Percentiles rank a stretch among this genome's conserved stretches.
These are phyloP conservation scores for Leptopilina myrica DNA, from an alignment of 2,888 invertebrate species.

Conservation along the genomic window DNA sequence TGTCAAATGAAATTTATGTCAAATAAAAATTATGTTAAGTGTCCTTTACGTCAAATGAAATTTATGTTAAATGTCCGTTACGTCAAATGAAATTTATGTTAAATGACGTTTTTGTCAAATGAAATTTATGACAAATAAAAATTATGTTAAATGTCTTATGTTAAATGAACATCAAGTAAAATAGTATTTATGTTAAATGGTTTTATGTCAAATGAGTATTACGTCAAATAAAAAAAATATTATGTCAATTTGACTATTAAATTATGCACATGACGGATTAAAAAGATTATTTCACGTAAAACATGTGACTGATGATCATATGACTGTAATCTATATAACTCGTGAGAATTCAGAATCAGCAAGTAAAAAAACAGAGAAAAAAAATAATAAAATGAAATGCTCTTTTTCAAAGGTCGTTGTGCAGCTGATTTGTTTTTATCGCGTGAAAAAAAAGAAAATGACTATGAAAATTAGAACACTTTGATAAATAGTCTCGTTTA, in stretches of 20 bases:
- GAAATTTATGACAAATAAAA: no score
- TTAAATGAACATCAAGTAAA: no score
- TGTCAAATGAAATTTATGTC: no score
- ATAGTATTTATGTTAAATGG: no score
- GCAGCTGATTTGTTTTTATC: constrained; percentile 19
- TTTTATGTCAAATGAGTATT: no score
- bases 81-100: no score
- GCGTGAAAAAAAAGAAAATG: background rate
- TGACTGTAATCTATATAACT: constrained; percentile 11
- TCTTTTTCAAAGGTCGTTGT: constrained; percentile 21
- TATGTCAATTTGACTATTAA: background rate
- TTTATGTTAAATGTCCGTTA: no score
- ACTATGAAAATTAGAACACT: constrained; percentile 11
- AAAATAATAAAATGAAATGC: constrained; percentile 4
- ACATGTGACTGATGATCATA: constrained; percentile 18
- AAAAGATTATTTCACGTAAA: constrained; percentile 13
- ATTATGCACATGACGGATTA: constrained; percentile 7
- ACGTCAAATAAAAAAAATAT: no score
- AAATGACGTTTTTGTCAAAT: no score
- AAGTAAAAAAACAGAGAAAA: background rate
- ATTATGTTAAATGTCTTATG: no score
- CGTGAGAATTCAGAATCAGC: background rate
- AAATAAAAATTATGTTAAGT: no score
- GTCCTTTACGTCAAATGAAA: no score
- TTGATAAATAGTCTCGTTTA: background rate